phyloP scores from a whole-genome alignment of 2,888 invertebrate genomes.

The Ichneumon xanthorius region DNA sequence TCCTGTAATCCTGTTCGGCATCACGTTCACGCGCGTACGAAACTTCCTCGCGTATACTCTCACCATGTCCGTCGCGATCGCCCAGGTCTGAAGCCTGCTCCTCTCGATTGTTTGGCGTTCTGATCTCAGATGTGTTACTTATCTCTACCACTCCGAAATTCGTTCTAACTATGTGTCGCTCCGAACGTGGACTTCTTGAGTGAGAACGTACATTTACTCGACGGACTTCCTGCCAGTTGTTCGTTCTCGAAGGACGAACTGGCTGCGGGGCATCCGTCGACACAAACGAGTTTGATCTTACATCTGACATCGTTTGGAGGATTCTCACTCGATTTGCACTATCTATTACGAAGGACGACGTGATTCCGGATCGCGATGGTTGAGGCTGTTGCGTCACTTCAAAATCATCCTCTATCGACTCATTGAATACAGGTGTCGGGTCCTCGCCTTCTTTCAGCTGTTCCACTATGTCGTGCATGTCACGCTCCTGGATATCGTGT shows the following conservation, averaged over 20 bases:
- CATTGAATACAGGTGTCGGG: constrained; percentile 60
- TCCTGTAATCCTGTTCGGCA: constrained; percentile 71
- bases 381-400: constrained; percentile 74
- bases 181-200: constrained; percentile 71
- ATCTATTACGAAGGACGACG: constrained; percentile 80
- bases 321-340: constrained; percentile 77
- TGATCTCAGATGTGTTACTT: constrained; percentile 66
- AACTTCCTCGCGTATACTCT: constrained; percentile 69
- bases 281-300: constrained; percentile 71
- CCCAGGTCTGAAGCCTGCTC: constrained; percentile 54
- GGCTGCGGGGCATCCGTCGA: constrained; percentile 74
- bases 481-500: constrained; percentile 94
- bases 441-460: constrained; percentile 75
- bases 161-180: constrained; percentile 71
- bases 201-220: constrained; percentile 73
- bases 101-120: constrained; percentile 64
- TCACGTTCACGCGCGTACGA: constrained; percentile 72
- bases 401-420: constrained; percentile 70
- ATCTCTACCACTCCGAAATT: constrained; percentile 76
- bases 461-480: constrained; percentile 84
- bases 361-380: constrained; percentile 78
- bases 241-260: constrained; percentile 73
- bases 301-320: constrained; percentile 74
- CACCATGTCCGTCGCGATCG: constrained; percentile 49
- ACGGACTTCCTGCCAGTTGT: constrained; percentile 74